These are phyloP conservation scores for Drosophila bipectinata DNA, from an alignment of 1,140 invertebrate species.

Conservation along the genomic window DNA sequence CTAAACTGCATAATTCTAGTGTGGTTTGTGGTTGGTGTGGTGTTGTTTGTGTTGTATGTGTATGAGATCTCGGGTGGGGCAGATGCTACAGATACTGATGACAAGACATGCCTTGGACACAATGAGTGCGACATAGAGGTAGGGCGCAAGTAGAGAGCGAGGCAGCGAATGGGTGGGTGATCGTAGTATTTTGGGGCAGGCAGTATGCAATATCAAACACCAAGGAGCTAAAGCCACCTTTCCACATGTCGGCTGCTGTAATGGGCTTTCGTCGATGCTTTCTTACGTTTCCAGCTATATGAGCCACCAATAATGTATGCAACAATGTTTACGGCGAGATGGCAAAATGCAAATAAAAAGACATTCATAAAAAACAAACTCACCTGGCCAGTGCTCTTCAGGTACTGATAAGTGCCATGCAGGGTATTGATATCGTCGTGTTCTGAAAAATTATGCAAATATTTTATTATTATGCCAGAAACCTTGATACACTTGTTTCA, in stretches of 20 bases:
- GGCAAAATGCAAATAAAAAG: constrained; percentile 24
- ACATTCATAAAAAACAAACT: constrained; percentile 34
- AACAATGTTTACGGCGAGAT: constrained; percentile 61
- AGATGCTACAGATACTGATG: constrained; percentile 39
- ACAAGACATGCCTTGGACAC: constrained; percentile 12
- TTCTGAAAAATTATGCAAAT: constrained; percentile 55
- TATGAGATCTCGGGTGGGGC: constrained; percentile 18
- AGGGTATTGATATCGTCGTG: constrained; percentile 79
- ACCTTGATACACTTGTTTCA: too few relatives aligned
- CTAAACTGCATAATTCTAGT: constrained; percentile 33
- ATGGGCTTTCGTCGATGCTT: constrained; percentile 45
- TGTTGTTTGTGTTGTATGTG: constrained; percentile 61
- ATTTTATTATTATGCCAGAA: neutral
- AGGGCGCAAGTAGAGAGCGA: constrained; percentile 20
- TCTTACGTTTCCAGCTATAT: constrained; percentile 27
- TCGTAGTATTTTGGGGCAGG: constrained; percentile 24
- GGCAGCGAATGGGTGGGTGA: constrained; percentile 22
- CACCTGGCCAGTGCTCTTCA: constrained; percentile 83
- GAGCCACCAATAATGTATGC: constrained; percentile 62
- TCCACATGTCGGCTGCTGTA: constrained; percentile 26
- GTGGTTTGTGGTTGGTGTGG: constrained; percentile 19
- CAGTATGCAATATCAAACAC: constrained; percentile 72
- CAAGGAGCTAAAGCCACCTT: constrained; percentile 59
- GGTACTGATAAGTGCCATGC: constrained; percentile 80
- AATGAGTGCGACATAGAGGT: constrained; percentile 26